Base-by-base conservation (phyloP, 2,113 vertebrate genomes). In the Petrocephalus microphthalmus region DNA sequence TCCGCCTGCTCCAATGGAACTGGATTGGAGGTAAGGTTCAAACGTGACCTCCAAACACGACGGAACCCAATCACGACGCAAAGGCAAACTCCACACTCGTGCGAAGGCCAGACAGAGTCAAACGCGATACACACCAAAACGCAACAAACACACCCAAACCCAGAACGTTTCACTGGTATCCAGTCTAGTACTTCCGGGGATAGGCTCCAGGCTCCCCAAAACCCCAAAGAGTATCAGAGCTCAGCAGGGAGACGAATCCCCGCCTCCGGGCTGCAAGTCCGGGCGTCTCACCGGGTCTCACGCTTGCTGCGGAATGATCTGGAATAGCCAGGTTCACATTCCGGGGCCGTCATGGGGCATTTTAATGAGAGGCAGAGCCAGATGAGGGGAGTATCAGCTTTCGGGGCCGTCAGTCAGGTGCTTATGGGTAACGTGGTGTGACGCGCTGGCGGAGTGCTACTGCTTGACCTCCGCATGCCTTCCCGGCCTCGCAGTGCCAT, bases 331-430 rank as follows among this genome's bases (percentile, higher is more conserved):
- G 29, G 29, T 78, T 78, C 71, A 37, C 71, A 78, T 78, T 78
- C 42, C 81, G 37, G 37, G 37, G 81, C 49, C 33, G 11, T 51
- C 81, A 22, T 11, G 37, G 81, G 42, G 81, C 37, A 47, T 84
- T n/a, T 49, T 51, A 84, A 51, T n/a, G 81, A 51, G 81, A 84
- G 45, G 47, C 81, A 84, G 47, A 84, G n/a, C 47, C 81, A 84
- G 81, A 49, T 45, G 81, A 51, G 17, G 81, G 81, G 33, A 25
- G 81, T 84, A 51, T 49, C 81, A 3, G 37, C 5, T 78, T 84
- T 49, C 45, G 19, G 37, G 47, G 81, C 45, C 22, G 17, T 83
- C 52, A 53, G 52, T 15, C 67, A 29, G 71, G 60, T 29, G 42
- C 33, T 47, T 82, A 37, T 82, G 37, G 42, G 78, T 29, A 67